These are phyloP conservation scores for Eclectus roratus DNA, from an alignment of 2,113 vertebrate species.

Conservation along the genomic window DNA sequence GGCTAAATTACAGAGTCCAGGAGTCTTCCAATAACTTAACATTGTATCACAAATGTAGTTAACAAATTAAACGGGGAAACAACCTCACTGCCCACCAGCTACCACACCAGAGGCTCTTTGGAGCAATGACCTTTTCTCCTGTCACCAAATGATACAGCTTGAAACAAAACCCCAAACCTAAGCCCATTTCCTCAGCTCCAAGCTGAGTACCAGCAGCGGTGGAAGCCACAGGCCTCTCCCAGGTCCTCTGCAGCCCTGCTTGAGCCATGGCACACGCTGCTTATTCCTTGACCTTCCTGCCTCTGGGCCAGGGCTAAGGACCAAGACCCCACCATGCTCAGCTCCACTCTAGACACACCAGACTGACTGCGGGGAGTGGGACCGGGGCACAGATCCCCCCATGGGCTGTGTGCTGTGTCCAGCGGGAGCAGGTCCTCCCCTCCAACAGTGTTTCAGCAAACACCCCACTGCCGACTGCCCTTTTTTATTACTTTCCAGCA, in stretches of 20 bases:
- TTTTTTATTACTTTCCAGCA: slow-evolving; percentile 83
- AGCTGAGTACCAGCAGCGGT: accelerated
- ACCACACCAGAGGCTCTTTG: not conserved
- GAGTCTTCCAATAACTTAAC: not conserved
- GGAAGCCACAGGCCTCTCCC: not conserved
- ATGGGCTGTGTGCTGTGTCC: not conserved
- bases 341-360: accelerated
- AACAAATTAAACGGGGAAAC: slow-evolving; percentile 17
- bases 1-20: not conserved
- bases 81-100: not conserved
- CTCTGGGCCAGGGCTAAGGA: not conserved
- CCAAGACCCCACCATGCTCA: accelerated
- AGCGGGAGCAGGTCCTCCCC: not conserved
- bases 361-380: accelerated
- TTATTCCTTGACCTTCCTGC: not conserved
- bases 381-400: not conserved
- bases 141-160: not conserved
- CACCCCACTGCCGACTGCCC: slow-evolving; percentile 69
- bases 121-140: not conserved
- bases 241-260: not conserved
- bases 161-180: not conserved
- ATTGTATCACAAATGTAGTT: slow-evolving; percentile 37
- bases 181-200: not conserved
- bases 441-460: slow-evolving; percentile 55
- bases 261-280: slow-evolving; percentile 13